phyloP scores from a whole-genome alignment of 2,888 invertebrate genomes.

The Harpagoxenus sublaevis region DNA sequence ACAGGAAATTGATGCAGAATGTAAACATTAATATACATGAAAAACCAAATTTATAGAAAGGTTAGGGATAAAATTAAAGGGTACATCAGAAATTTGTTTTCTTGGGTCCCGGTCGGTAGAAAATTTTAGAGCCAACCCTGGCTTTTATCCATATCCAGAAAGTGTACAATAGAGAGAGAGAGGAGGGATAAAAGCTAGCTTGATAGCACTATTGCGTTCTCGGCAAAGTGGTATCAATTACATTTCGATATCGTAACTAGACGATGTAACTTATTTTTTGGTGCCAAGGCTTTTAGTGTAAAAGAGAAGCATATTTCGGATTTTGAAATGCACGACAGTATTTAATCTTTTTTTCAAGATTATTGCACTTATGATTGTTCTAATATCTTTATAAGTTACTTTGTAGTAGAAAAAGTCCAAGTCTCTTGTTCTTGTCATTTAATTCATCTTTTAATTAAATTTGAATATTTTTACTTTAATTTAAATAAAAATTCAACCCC shows the following conservation, averaged over 20 bases:
- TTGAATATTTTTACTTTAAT: not conserved
- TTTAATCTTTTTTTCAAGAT: not conserved
- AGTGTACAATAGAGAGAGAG: not conserved
- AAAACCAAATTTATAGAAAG: not conserved
- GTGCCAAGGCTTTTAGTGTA: not conserved
- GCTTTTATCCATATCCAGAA: slow-evolving; percentile 19
- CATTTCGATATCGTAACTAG: slow-evolving; percentile 43
- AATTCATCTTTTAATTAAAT: not conserved
- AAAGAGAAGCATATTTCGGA: not conserved
- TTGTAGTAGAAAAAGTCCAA: not conserved
- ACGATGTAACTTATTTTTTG: slow-evolving; percentile 28
- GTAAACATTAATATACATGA: not conserved
- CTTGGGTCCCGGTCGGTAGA: not conserved
- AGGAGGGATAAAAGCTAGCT: slow-evolving; percentile 35
- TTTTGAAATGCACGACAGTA: not conserved
- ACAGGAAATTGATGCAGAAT: slow-evolving; percentile 3
- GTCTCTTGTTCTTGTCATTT: not conserved
- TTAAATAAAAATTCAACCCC: not conserved
- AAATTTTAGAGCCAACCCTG: slow-evolving; percentile 20
- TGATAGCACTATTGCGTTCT: slow-evolving; percentile 45
- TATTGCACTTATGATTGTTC: not conserved
- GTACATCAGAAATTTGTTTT: slow-evolving; percentile 18
- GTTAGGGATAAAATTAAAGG: not conserved
- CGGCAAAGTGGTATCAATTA: slow-evolving; percentile 61
- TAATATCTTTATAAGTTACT: not conserved